phyloP scores from a whole-genome alignment of 2,113 vertebrate genomes.

The Gymnogyps californianus region DNA sequence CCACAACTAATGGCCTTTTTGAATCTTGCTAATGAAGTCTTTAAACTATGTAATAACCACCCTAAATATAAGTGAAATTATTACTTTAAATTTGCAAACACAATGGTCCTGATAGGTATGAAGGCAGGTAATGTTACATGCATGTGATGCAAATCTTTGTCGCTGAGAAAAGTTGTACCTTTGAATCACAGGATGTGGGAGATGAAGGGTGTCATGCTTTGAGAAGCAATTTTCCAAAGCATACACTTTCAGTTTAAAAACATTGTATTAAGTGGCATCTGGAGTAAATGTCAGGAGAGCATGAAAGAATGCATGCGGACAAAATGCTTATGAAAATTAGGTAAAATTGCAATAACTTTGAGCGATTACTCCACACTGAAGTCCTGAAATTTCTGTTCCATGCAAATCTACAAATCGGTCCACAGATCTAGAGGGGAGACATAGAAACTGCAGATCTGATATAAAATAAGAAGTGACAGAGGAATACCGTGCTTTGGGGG shows the following conservation, averaged over 20 bases:
- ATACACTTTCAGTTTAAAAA: background rate
- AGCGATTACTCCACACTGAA: background rate
- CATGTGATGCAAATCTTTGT: background rate
- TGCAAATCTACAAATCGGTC: background rate
- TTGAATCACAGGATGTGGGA: background rate
- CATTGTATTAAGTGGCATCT: background rate
- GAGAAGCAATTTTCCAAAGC: background rate
- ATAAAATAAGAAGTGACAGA: background rate
- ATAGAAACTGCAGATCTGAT: background rate
- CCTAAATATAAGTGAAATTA: background rate
- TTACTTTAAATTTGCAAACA: background rate
- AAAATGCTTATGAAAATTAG: background rate
- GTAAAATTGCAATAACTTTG: background rate
- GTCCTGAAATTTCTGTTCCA: background rate
- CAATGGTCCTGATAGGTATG: background rate
- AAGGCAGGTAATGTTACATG: background rate
- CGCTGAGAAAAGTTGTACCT: background rate
- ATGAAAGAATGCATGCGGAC: background rate
- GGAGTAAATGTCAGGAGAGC: background rate
- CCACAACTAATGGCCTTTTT: background rate
- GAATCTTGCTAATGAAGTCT: background rate
- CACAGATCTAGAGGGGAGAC: background rate
- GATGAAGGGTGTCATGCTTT: background rate
- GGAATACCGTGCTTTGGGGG: background rate
- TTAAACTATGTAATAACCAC: background rate